Base-by-base conservation (phyloP, 2,888 invertebrate genomes). In the Dolichomitus sp. region DNA sequence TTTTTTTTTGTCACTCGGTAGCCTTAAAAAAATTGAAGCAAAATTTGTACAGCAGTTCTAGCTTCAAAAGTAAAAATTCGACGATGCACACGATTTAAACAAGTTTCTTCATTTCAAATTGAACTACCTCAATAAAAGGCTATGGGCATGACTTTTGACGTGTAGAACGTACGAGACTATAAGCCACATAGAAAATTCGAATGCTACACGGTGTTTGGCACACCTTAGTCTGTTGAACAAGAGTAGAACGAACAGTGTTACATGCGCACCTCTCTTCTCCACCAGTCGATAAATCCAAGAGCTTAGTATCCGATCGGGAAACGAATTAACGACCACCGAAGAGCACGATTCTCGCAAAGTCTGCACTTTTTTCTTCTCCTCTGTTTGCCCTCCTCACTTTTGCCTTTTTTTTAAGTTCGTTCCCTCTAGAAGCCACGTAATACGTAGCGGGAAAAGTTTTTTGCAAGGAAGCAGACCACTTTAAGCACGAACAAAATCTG, bases 311-410 rank as follows among this genome's bases (percentile, higher is more conserved):
- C 83, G 83, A 83, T 83, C 83, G 75, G 80, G 68, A 77, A 83
- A 83, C 80, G 83, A 83, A 83, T 83, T 83, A 83, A 83, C 83
- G 83, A 80, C 80, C 76, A 73, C 77, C 76, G 80, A 80, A 83
- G 80, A 83, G 76, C 83, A 83, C 80, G 83, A 80, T 83, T 83
- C 80, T 80, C 80, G 83, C 83, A 75, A 72, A 80, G 80, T 83
- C 75, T 76, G 76, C 83, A 80, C 68, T 76, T 83, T 72, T 74
- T 52, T 78, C 37, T 74, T 27, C 65, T 68, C 40, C 6, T 45
- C 14, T 52, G 17, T 42, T 17, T 45, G 45, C 61, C 63, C 61
- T 33, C 63, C 45, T 45, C 59, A 30, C 65, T 19, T 48, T 73
- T 73, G 42, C 54, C 73, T 81, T 66, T 73, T 23, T 73, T 75